A percentile compares a stretch with the other conserved stretches of the same genome.
phyloP scores from a whole-genome alignment of 2,888 invertebrate genomes.

The Eupithecia abbreviata region DNA sequence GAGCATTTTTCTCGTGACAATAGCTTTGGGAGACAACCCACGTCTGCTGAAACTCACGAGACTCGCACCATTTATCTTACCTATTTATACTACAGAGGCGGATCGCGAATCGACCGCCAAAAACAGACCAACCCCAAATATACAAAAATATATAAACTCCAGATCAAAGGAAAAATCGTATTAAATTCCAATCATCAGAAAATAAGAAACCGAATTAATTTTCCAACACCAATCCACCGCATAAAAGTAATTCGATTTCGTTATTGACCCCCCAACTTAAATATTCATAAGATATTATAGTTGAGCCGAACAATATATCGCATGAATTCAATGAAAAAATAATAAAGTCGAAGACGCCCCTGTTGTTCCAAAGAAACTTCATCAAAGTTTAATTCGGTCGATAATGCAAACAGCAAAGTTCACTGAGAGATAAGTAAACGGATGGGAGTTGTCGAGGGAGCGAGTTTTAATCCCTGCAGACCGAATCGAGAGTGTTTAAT shows the following conservation, averaged over 20 bases:
- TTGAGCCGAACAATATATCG: slow-evolving; percentile 34
- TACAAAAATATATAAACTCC: neutral
- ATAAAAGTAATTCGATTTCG: slow-evolving; percentile 37
- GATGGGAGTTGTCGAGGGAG: slow-evolving; percentile 71
- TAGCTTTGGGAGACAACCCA: slow-evolving; percentile 67
- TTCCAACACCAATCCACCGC: slow-evolving; percentile 21
- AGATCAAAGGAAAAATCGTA: neutral
- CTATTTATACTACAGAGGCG: slow-evolving; percentile 22
- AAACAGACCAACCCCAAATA: slow-evolving; percentile 14
- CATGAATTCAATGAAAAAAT: slow-evolving; percentile 45
- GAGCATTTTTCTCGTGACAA: slow-evolving; percentile 76
- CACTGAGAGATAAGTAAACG: slow-evolving; percentile 71
- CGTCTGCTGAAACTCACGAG: slow-evolving; percentile 56
- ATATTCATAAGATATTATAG: slow-evolving; percentile 39
- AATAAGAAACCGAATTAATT: slow-evolving; percentile 24
- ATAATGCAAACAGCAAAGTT: slow-evolving; percentile 77
- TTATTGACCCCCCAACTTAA: slow-evolving; percentile 29
- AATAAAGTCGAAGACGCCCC: slow-evolving; percentile 48
- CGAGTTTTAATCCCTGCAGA: slow-evolving; percentile 72
- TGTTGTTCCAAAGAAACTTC: slow-evolving; percentile 66
- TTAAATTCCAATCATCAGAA: slow-evolving; percentile 28
- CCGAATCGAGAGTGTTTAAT: slow-evolving; percentile 76
- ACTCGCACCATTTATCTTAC: slow-evolving; percentile 26
- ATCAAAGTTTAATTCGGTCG: slow-evolving; percentile 78
- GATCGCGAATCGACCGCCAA: neutral